These are phyloP conservation scores for Helleia helle DNA, from an alignment of 2,888 invertebrate genomes.

Conservation along the genomic window DNA sequence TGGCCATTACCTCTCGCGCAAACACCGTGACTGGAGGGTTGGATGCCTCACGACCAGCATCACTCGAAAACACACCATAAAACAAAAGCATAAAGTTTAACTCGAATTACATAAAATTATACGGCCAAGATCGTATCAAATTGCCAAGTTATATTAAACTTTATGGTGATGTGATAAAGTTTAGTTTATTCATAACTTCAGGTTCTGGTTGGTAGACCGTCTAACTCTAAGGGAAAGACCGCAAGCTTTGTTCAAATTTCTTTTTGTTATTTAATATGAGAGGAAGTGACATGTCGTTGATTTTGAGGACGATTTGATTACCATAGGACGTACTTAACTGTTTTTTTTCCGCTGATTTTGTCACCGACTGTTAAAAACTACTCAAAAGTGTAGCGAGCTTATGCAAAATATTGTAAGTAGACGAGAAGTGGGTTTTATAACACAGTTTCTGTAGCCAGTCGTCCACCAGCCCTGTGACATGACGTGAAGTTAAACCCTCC, in stretches of 20 bases:
- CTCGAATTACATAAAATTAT: neutral
- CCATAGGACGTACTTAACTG: conserved; percentile 25
- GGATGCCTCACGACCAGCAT: conserved; percentile 30
- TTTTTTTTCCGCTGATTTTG: too few relatives aligned
- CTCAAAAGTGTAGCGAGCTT: too few relatives aligned
- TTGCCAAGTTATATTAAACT: conserved; percentile 11
- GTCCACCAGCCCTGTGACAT: too few relatives aligned
- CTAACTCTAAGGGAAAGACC: conserved; percentile 42
- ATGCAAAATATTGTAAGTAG: too few relatives aligned
- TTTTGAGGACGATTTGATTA: conserved; percentile 49
- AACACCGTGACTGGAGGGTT: conserved; percentile 60
- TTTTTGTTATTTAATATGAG: conserved; percentile 36
- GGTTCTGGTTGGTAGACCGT: conserved; percentile 43
- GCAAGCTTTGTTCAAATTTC: conserved; percentile 45
- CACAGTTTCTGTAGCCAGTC: neutral
- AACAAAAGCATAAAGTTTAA: neutral
- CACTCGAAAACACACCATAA: conserved; percentile 11
- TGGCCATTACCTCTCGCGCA: conserved; percentile 52
- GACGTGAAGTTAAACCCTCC: too few relatives aligned
- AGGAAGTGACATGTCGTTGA: conserved; percentile 59
- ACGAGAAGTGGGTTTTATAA: too few relatives aligned
- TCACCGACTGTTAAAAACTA: too few relatives aligned
- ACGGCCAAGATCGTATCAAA: conserved; percentile 16
- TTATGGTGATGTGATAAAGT: neutral
- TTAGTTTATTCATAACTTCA: conserved; percentile 24